Conservation (phyloP, 64 coral and sea anemone species). For the Montipora efflorescens region DNA sequence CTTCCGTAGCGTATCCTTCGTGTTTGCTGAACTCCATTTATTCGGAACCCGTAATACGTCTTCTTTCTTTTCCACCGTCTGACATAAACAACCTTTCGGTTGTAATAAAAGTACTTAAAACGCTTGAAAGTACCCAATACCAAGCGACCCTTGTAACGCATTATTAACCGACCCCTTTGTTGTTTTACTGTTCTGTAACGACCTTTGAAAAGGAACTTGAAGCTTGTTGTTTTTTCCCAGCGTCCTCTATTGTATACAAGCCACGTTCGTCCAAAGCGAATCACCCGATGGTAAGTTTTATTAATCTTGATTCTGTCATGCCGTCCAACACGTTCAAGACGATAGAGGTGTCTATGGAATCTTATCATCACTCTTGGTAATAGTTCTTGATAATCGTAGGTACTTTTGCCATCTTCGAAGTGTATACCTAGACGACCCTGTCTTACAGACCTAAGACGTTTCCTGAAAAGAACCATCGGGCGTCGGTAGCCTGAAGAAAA, state of each 20-base stretch:
- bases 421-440: neutral
- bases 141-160: neutral
- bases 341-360: constrained; percentile 16
- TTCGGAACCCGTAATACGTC: neutral
- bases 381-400: neutral
- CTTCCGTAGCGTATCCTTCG: constrained; percentile 18
- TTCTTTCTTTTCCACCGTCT: neutral
- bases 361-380: constrained; percentile 7
- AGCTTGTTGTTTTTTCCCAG: neutral
- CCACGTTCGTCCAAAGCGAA: neutral
- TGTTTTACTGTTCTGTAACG: neutral
- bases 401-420: neutral
- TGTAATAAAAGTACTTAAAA: neutral
- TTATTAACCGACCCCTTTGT: neutral
- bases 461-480: neutral
- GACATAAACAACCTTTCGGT: neutral
- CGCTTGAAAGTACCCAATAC: neutral
- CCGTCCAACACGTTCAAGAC: neutral
- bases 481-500: constrained; percentile 3
- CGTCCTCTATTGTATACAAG: neutral
- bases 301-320: neutral
- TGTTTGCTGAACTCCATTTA: neutral
- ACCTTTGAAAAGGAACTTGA: constrained; percentile 3
- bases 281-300: neutral
- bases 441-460: neutral